Evolutionary conservation across 2,113 vertebrate genomes (phyloP).

Genomic region (Oncorhynchus masou): DNA sequence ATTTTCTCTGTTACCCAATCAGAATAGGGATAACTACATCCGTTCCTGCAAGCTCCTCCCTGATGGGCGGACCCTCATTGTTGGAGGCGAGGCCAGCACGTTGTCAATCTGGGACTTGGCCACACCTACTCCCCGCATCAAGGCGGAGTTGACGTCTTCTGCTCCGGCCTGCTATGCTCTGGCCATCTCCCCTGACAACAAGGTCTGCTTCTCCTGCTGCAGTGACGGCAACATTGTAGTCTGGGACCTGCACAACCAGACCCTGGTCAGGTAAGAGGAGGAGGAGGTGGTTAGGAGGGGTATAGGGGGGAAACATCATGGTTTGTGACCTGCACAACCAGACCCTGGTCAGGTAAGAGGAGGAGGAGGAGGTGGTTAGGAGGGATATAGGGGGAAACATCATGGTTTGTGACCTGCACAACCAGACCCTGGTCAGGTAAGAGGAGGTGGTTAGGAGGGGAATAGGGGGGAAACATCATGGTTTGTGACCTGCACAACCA

Average conservation of each 20-base stretch:
- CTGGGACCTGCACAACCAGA: conserved; percentile 86
- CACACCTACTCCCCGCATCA: conserved; percentile 82
- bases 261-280: conserved; percentile 71
- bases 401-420: conserved; percentile 84
- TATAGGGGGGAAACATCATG: conserved; percentile 68
- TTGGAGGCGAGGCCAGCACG: conserved; percentile 81
- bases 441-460: no score
- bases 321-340: conserved; percentile 87
- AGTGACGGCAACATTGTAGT: conserved; percentile 85
- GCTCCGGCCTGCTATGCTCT: conserved; percentile 84
- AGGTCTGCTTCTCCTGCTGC: conserved; percentile 89
- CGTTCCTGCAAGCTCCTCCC: conserved; percentile 80
- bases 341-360: conserved; percentile 74
- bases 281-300: no score
- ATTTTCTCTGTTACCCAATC: conserved; percentile 5
- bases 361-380: not conserved
- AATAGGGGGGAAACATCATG: conserved; percentile 74
- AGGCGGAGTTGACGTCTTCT: conserved; percentile 82
- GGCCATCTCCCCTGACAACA: conserved; percentile 86
- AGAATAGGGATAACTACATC: conserved; percentile 87
- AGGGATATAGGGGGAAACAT: conserved; percentile 62
- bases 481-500: conserved; percentile 86
- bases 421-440: conserved; percentile 72
- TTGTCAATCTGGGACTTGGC: conserved; percentile 80
- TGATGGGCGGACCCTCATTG: conserved; percentile 80